Base-by-base conservation (phyloP, 1,140 invertebrate species). In the Drosophila azteca region DNA sequence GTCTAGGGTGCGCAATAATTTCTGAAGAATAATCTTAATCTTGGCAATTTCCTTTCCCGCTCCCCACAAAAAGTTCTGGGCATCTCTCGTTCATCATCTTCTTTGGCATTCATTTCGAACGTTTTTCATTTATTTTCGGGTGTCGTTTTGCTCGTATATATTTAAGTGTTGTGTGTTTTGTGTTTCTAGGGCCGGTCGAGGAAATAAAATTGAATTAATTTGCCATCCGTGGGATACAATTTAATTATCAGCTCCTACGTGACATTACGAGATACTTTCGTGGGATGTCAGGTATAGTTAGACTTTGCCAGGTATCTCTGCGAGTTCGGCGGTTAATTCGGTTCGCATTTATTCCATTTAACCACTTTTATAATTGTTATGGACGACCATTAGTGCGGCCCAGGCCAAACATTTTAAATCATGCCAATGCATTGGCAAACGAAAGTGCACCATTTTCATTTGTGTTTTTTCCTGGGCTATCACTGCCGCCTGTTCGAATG, bases 371-470 rank as follows among this genome's bases (percentile, higher is more conserved):
- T 60, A 76, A 76, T 66, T 81, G 62, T 29, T 46, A 67, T 63
- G 46, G 62, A 51, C 57, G 44, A 48, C 73, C 73, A 81, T 81
- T 81, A 81, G 79, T 70, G 68, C 13, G 41, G 52, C 35, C 51
- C 65, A 73, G 65, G 67, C 64, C 73, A 81, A 77, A 55, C 55
- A 64, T 73, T 80, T 81, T 68, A 77, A 80, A 68, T 73, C 58
- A 73, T 64, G 24, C 24, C 24, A 26, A 26, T 26, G 26, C 46
- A 48, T 44, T 64, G 50, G 20, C 50, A 46, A 69, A 63, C 24
- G 58, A 43, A 59, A 66, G 58, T 41, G 46, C 55, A 67, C 46
- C 29, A 46, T 15, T 35, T n/a, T 50, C 11, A 11, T 15, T n/a
- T n/a, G n/a, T n/a, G n/a, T n/a, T 48, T 48, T 48, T 50, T 48